Evolutionary conservation across 2,113 vertebrate genomes (phyloP).

Genomic region (Gracilinanus agilis): DNA sequence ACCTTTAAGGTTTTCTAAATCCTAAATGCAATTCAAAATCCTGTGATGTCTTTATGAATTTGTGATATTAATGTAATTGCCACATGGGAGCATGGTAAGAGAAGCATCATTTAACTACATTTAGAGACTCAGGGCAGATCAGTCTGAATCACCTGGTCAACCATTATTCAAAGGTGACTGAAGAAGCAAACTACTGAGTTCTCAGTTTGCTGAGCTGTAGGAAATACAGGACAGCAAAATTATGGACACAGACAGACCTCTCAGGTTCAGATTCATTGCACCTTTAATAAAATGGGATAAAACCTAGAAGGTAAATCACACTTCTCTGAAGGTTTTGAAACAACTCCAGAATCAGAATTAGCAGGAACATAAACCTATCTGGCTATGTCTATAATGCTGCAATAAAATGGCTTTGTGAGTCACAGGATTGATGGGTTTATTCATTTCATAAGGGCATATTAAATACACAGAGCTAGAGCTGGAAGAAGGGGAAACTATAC

Average conservation of each 20-base stretch:
- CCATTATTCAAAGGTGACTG: not conserved
- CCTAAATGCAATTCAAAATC: not conserved
- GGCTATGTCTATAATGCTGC: not conserved
- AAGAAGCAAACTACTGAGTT: not conserved
- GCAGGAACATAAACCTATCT: not conserved
- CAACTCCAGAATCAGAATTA: not conserved
- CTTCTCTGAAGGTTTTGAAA: not conserved
- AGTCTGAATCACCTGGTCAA: not conserved
- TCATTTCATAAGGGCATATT: not conserved
- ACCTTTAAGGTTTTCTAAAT: not conserved
- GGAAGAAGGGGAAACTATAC: not conserved
- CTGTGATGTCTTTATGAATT: not conserved
- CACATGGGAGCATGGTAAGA: not conserved
- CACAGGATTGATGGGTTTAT: not conserved
- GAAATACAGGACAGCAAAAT: not conserved
- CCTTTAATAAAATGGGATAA: not conserved
- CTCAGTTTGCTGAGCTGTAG: not conserved
- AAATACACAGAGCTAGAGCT: not conserved
- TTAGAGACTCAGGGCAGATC: not conserved
- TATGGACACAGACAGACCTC: not conserved
- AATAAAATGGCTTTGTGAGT: not conserved
- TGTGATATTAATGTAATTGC: not conserved
- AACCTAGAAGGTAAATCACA: not conserved
- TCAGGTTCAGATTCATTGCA: not conserved
- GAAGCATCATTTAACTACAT: not conserved